These are phyloP conservation scores for Polydrusus cervinus DNA, from an alignment of 2,888 invertebrate species.

Conservation along the genomic window DNA sequence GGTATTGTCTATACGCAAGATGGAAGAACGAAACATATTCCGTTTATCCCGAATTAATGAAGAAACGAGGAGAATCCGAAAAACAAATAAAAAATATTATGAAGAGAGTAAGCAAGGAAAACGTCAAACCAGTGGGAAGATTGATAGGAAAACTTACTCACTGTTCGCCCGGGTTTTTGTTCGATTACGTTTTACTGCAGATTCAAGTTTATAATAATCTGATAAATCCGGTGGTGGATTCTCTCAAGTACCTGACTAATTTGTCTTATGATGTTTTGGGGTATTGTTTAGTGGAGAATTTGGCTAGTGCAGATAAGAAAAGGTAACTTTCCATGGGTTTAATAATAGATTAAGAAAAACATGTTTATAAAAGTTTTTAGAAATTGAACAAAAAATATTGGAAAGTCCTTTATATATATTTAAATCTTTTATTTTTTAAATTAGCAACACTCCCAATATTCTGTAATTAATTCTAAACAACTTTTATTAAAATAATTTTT, in stretches of 20 bases:
- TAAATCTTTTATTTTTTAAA: no score
- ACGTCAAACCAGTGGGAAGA: conserved; percentile 96
- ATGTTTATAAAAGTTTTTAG: no score
- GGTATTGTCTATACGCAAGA: conserved; percentile 90
- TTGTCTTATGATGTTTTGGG: conserved; percentile 97
- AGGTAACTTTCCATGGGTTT: conserved; percentile 66
- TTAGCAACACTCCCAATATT: no score
- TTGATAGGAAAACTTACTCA: conserved; percentile 97
- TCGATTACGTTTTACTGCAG: conserved; percentile 85
- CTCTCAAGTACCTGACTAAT: conserved; percentile 95
- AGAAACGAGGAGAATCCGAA: conserved; percentile 89
- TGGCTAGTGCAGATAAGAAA: conserved; percentile 85
- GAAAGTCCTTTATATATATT: no score
- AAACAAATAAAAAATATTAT: conserved; percentile 96
- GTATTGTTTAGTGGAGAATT: conserved; percentile 94
- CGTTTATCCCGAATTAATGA: conserved; percentile 87
- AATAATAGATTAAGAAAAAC: no score
- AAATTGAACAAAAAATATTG: no score
- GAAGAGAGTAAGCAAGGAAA: conserved; percentile 98
- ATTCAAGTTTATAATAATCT: conserved; percentile 71
- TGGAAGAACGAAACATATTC: conserved; percentile 96
- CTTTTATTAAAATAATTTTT: no score
- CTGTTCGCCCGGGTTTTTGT: conserved; percentile 94
- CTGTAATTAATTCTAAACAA: no score
- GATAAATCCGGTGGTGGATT: conserved; percentile 93